A percentile compares a stretch with the other conserved stretches of the same genome.
These are phyloP conservation scores for Tetrax tetrax DNA, from an alignment of 2,113 vertebrate genomes.

Conservation along the genomic window DNA sequence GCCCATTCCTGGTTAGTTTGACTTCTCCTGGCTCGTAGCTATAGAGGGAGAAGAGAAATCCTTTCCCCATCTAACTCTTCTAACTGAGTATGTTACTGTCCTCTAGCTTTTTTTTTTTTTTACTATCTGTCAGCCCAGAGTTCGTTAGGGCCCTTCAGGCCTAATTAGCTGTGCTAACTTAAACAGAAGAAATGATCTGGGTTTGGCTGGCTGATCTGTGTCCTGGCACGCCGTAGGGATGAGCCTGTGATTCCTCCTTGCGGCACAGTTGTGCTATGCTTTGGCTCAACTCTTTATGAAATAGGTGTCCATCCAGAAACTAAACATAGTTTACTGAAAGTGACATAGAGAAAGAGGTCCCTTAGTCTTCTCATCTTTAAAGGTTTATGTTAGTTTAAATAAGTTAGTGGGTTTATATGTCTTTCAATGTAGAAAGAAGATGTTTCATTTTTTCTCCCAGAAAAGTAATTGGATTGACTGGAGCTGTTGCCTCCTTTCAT, in stretches of 20 bases:
- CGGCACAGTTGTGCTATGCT: accelerated
- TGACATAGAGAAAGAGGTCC: neutral
- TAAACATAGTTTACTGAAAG: neutral
- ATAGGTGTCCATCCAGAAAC: neutral
- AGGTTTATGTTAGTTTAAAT: neutral
- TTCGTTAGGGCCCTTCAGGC: neutral
- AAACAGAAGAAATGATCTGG: neutral
- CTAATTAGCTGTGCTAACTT: neutral
- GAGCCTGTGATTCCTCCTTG: neutral
- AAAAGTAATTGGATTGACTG: neutral
- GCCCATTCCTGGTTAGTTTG: neutral
- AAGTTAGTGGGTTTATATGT: neutral
- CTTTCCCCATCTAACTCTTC: neutral
- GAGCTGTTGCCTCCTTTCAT: neutral
- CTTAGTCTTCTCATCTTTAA: neutral
- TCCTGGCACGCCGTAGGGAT: neutral
- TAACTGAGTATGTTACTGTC: neutral
- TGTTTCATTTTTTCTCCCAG: neutral
- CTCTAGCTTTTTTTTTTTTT: neutral
- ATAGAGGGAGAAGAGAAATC: neutral
- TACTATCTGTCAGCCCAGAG: neutral
- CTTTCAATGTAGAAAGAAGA: neutral
- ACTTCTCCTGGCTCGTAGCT: neutral
- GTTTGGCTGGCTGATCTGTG: neutral
- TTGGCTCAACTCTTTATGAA: neutral